Percentiles rank a stretch among this genome's conserved stretches.
These are phyloP conservation scores for Hylaeus volcanicus DNA, from an alignment of 1,140 invertebrate genomes.

Conservation along the genomic window DNA sequence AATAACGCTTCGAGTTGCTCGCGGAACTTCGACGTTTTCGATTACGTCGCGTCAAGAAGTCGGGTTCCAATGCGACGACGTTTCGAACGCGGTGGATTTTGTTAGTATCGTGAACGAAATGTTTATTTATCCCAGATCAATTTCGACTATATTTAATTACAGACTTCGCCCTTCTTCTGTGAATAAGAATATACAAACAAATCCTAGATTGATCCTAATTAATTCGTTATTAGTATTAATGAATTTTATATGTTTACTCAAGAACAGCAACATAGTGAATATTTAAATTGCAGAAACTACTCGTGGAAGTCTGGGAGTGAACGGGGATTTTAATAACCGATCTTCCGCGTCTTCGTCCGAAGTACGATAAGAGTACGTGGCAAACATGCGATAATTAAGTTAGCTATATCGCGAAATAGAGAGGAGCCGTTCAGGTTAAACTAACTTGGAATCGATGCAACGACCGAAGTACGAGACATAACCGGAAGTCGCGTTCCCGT, in stretches of 20 bases:
- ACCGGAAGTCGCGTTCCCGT: conserved; percentile 62
- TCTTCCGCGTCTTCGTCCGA: not conserved
- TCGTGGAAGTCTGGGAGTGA: not conserved
- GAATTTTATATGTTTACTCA: no score
- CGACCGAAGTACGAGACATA: conserved; percentile 21
- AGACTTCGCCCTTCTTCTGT: no score
- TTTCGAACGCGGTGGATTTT: not conserved
- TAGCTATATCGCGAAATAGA: conserved; percentile 57
- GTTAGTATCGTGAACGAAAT: not conserved
- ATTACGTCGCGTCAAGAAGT: conserved; percentile 2
- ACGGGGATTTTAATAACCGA: conserved; percentile 7
- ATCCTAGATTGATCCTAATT: no score
- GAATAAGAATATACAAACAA: no score
- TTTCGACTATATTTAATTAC: no score
- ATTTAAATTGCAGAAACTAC: not conserved
- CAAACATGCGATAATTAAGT: conserved; percentile 69
- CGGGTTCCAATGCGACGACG: not conserved
- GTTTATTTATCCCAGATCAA: not conserved
- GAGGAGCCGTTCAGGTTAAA: conserved; percentile 47
- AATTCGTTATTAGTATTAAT: no score
- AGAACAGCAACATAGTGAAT: not conserved
- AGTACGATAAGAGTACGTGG: conserved; percentile 30
- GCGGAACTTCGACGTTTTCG: not conserved
- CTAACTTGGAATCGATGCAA: conserved; percentile 66
- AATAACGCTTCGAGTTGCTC: not conserved